Conservation (phyloP, 1,140 invertebrate species). For the Tigriopus japonicus region DNA sequence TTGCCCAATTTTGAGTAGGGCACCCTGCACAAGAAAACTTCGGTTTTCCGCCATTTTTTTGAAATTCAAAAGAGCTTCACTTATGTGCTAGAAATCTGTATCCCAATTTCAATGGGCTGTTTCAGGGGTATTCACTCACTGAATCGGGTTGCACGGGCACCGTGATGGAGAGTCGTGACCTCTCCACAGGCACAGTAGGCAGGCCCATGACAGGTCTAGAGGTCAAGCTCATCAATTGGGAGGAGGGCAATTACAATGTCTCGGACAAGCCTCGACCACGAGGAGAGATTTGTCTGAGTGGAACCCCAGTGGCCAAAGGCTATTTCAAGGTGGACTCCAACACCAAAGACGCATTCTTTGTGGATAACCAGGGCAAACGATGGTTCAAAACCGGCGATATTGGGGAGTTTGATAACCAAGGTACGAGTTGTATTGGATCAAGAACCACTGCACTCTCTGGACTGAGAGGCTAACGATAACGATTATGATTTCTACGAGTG, state of each 20-base stretch:
- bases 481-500: too few species aligned
- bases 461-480: too few species aligned
- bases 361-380: conserved; percentile 46
- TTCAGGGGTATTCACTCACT: conserved; percentile 1
- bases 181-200: conserved; percentile 63
- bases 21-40: too few species aligned
- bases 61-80: too few species aligned
- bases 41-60: too few species aligned
- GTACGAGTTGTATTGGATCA: not conserved
- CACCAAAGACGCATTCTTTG: conserved; percentile 74
- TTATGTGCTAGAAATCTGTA: too few species aligned
- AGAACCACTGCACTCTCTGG: too few species aligned
- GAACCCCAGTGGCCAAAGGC: conserved; percentile 60
- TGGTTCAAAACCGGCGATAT: conserved; percentile 96
- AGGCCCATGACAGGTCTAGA: conserved; percentile 50
- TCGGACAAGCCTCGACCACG: conserved; percentile 56
- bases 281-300: conserved; percentile 73
- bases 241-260: conserved; percentile 34
- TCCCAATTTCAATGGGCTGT: too few species aligned
- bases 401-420: conserved; percentile 47
- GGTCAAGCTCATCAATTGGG: conserved; percentile 34
- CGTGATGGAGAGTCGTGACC: conserved; percentile 62
- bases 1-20: too few species aligned
- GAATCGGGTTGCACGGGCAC: conserved; percentile 26
- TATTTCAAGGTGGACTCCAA: conserved; percentile 82